Conservation (phyloP, 2,113 vertebrate genomes). For the Passer domesticus region DNA sequence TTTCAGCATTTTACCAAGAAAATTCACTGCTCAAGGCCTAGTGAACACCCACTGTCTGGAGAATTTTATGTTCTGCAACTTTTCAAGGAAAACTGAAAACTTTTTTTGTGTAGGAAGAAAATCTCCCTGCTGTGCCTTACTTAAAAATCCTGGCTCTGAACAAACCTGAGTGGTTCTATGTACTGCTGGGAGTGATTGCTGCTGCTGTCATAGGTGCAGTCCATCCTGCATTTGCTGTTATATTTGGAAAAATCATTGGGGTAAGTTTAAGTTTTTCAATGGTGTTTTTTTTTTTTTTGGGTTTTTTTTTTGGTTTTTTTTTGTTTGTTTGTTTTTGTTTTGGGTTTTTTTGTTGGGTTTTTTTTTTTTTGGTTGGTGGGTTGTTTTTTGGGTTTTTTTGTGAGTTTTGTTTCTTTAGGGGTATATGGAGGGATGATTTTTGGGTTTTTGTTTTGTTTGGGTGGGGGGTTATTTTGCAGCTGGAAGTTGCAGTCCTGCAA, state of each 20-base stretch:
- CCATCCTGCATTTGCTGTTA: slow-evolving; percentile 68
- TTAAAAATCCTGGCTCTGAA: slow-evolving; percentile 73
- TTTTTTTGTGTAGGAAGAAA: slow-evolving; percentile 52
- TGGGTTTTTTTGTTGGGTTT: too few relatives aligned
- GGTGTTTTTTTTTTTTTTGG: too few relatives aligned
- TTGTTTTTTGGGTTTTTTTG: neutral
- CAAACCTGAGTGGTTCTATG: slow-evolving; percentile 72
- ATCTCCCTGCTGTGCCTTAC: slow-evolving; percentile 60
- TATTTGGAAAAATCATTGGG: slow-evolving; percentile 78
- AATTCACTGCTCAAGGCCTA: neutral
- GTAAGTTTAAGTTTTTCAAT: slow-evolving; percentile 62
- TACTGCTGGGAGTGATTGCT: slow-evolving; percentile 67
- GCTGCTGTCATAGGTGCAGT: slow-evolving; percentile 68
- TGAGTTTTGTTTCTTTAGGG: neutral
- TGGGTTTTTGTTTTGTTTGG: neutral
- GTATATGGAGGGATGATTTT: neutral
- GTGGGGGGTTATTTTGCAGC: neutral
- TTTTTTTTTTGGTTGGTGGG: neutral
- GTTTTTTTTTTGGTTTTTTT: too few relatives aligned
- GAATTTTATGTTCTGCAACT: neutral
- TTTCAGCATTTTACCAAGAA: neutral
- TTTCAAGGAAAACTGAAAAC: neutral
- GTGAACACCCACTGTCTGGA: neutral
- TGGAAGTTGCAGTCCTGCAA: neutral
- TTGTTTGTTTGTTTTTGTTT: too few relatives aligned